Percentiles rank a stretch among this genome's conserved stretches.
Conservation (phyloP, 2,888 invertebrate species). For the Chamaedrilus cognettii region DNA sequence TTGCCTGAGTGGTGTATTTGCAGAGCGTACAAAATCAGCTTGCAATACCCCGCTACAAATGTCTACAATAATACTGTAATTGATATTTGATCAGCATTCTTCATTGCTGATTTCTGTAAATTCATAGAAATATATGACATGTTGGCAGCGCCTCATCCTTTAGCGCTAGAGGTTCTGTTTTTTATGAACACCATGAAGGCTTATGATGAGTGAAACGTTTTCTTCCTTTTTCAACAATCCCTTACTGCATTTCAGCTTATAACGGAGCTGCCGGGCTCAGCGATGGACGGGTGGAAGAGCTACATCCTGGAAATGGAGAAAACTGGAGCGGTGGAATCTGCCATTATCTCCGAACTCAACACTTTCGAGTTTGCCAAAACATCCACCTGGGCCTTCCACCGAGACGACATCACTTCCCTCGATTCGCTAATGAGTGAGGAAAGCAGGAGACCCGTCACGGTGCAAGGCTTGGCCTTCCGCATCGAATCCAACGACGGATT, state of each 20-base stretch:
- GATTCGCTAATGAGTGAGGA: background rate
- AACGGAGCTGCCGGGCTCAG: background rate
- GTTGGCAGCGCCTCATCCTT: no score
- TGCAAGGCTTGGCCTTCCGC: background rate
- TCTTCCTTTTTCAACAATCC: no score
- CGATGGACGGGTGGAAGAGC: conserved; percentile 9
- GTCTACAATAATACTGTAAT: no score
- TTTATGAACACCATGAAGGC: no score
- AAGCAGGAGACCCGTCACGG: background rate
- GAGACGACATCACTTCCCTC: background rate
- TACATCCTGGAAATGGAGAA: conserved; percentile 14
- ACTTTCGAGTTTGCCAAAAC: conserved; percentile 6
- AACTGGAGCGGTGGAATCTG: conserved; percentile 9
- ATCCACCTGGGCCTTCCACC: background rate
- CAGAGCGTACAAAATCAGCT: no score
- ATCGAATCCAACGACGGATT: conserved; percentile 7
- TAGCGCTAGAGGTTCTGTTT: no score
- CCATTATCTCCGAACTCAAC: background rate
- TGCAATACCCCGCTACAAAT: no score
- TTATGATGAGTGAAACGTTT: no score
- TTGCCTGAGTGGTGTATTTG: no score
- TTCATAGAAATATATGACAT: no score
- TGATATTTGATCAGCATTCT: no score
- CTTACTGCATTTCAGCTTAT: background rate
- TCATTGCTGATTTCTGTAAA: no score